Evolutionary conservation across 2,113 vertebrate genomes (phyloP).

Genomic region (Hypomesus transpacificus): DNA sequence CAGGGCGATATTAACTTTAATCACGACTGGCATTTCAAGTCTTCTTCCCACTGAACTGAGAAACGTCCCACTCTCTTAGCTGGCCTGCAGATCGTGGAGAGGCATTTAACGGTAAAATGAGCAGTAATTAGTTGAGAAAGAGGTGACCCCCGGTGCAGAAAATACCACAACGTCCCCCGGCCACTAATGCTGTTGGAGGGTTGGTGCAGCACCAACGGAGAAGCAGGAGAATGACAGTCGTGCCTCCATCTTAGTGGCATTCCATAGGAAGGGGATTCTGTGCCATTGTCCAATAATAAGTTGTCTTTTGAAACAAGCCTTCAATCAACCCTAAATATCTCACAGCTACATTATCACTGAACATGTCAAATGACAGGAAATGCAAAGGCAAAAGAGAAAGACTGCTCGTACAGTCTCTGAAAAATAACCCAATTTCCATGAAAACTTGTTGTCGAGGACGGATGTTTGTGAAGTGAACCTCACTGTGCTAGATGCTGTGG

Average conservation of each 20-base stretch:
- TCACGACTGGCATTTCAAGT: constrained; percentile 56
- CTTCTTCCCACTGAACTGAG: constrained; percentile 39
- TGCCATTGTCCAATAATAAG: too few species aligned
- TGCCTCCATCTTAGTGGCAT: too few species aligned
- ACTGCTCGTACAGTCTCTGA: too few species aligned
- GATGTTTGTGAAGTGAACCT: constrained; percentile 22
- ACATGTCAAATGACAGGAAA: too few species aligned
- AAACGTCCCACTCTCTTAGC: constrained; percentile 44
- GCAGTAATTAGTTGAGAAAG: constrained; percentile 61
- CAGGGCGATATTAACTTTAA: constrained; percentile 54
- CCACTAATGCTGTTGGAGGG: neutral
- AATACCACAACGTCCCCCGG: constrained; percentile 20
- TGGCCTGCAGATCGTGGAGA: constrained; percentile 36
- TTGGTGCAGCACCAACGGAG: neutral
- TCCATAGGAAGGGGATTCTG: too few species aligned
- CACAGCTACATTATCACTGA: too few species aligned
- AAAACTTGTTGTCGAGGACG: constrained; percentile 11
- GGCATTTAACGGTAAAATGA: constrained; percentile 46
- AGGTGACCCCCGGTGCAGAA: constrained; percentile 42
- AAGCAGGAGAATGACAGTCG: neutral
- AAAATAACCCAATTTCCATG: neutral
- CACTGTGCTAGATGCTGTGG: neutral
- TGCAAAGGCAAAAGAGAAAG: too few species aligned
- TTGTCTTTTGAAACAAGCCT: too few species aligned
- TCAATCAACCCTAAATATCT: too few species aligned